Conservation (phyloP, 2,113 vertebrate genomes). For the Mesoclemmys tuberculata region DNA sequence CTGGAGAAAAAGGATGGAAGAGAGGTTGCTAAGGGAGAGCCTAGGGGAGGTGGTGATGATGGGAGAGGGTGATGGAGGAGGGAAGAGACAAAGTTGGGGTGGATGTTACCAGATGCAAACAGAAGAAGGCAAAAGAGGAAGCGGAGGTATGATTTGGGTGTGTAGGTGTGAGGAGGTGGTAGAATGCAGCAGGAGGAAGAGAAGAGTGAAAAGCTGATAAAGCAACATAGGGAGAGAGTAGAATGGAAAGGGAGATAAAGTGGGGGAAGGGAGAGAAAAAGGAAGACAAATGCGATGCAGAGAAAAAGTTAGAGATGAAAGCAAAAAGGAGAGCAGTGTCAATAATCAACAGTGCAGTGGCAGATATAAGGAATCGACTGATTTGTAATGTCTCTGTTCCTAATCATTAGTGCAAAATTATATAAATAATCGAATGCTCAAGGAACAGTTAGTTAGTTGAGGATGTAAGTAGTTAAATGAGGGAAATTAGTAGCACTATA, state of each 20-base stretch:
- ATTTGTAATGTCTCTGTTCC: not conserved
- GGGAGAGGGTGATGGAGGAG: not conserved
- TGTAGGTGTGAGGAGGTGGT: not conserved
- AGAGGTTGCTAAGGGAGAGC: not conserved
- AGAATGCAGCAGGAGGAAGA: not conserved
- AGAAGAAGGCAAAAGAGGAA: not conserved
- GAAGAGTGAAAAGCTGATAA: not conserved
- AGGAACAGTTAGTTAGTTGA: not conserved
- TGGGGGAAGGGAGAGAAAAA: not conserved
- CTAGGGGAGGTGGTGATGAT: not conserved
- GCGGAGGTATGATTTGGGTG: not conserved
- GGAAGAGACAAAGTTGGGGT: not conserved
- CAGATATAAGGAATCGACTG: not conserved
- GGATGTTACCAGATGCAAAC: not conserved
- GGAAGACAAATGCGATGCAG: not conserved
- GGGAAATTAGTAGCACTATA: not conserved
- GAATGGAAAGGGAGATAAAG: not conserved
- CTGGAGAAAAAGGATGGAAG: not conserved
- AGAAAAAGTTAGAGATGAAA: not conserved
- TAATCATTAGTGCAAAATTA: not conserved
- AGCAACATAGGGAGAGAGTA: not conserved
- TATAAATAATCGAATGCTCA: not conserved
- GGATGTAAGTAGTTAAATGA: not conserved
- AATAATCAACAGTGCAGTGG: not conserved
- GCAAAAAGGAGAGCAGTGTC: not conserved